These are phyloP conservation scores for Labroides dimidiatus DNA, from an alignment of 2,797 vertebrate species.

Conservation along the genomic window DNA sequence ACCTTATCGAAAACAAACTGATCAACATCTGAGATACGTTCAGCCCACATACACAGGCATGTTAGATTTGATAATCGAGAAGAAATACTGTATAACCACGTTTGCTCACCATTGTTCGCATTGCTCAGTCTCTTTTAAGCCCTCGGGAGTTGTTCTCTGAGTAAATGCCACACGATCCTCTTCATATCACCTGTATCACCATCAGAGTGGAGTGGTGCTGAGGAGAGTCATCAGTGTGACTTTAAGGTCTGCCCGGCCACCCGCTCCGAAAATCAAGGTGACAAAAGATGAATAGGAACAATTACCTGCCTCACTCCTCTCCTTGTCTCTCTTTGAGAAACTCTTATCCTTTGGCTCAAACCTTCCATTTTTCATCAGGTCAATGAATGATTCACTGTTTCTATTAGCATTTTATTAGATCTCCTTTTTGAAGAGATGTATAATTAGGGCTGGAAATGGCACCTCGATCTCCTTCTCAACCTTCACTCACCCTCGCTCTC, in stretches of 20 bases:
- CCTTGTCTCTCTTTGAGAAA: slow-evolving; percentile 63
- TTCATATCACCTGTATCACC: background rate
- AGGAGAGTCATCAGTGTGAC: slow-evolving; percentile 37
- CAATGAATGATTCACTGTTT: slow-evolving; percentile 82
- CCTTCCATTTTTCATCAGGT: slow-evolving; percentile 79
- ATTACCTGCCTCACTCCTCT: slow-evolving; percentile 74
- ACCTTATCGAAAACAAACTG: too few species aligned
- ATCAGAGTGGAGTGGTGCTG: background rate
- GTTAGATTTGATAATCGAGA: too few species aligned
- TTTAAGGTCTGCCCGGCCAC: slow-evolving; percentile 55
- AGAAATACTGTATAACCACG: too few species aligned
- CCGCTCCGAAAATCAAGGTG: slow-evolving; percentile 56
- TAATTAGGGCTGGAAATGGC: slow-evolving; percentile 70
- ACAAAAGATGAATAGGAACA: slow-evolving; percentile 79
- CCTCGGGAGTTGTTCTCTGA: background rate
- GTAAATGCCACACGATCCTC: background rate
- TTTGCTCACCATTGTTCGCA: background rate
- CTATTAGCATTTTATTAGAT: slow-evolving; percentile 81
- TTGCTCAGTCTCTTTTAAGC: background rate
- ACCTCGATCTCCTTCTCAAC: slow-evolving; percentile 41
- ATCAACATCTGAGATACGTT: too few species aligned
- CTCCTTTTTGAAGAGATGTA: slow-evolving; percentile 75
- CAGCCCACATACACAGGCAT: too few species aligned
- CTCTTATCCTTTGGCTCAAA: slow-evolving; percentile 66
- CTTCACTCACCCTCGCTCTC: slow-evolving; percentile 62